Evolutionary conservation across 2,797 vertebrate genomes (phyloP).

Genomic region (Lateolabrax maculatus): DNA sequence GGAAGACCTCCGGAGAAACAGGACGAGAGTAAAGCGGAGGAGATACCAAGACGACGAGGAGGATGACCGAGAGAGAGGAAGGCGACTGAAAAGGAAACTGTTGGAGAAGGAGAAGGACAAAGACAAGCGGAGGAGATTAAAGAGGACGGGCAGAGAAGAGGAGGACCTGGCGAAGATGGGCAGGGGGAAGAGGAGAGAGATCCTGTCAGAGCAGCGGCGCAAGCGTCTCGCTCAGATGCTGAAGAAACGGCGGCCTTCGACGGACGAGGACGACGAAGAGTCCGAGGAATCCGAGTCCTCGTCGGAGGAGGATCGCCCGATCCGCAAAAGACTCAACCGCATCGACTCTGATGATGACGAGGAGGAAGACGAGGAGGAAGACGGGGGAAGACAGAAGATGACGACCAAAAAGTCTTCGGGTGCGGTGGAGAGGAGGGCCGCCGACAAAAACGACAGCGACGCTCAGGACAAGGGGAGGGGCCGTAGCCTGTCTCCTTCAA

Average conservation of each 20-base stretch:
- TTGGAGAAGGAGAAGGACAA: conserved; percentile 62
- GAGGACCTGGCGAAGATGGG: conserved; percentile 80
- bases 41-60: conserved; percentile 41
- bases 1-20: conserved; percentile 42
- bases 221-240: conserved; percentile 76
- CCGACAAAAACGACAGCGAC: conserved; percentile 49
- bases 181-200: conserved; percentile 80
- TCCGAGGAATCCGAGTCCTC: conserved; percentile 63
- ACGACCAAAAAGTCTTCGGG: conserved; percentile 56
- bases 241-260: conserved; percentile 88
- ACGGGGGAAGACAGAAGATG: conserved; percentile 20
- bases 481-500: conserved; percentile 88
- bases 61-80: conserved; percentile 69
- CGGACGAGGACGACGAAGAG: conserved; percentile 79
- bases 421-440: conserved; percentile 33
- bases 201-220: conserved; percentile 75
- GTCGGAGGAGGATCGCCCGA: conserved; percentile 75
- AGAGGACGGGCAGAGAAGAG: conserved; percentile 56
- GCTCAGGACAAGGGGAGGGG: conserved; percentile 85
- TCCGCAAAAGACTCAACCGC: conserved; percentile 82
- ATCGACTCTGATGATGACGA: conserved; percentile 84
- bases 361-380: conserved; percentile 31
- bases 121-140: conserved; percentile 51
- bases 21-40: conserved; percentile 49
- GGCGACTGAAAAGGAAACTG: conserved; percentile 55